phyloP scores from a whole-genome alignment of 2,113 vertebrate genomes.

The Caretta caretta region DNA sequence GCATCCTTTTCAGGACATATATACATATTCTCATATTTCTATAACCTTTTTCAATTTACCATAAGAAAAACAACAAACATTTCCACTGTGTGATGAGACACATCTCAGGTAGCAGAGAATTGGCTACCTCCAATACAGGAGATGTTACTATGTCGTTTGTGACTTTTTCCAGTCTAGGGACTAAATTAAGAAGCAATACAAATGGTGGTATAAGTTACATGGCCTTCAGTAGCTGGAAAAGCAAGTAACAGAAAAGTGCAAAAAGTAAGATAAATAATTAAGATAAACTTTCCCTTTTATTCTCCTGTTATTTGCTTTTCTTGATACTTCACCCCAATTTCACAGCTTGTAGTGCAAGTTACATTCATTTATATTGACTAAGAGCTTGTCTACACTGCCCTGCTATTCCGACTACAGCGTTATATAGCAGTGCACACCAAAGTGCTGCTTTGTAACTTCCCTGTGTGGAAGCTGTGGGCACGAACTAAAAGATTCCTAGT shows the following conservation, averaged over 20 bases:
- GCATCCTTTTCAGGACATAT: neutral
- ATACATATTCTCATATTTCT: neutral
- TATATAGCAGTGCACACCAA: neutral
- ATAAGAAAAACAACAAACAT: neutral
- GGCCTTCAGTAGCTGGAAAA: neutral
- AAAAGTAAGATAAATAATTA: neutral
- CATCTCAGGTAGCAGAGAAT: fast-evolving
- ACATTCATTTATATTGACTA: neutral
- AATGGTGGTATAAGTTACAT: neutral
- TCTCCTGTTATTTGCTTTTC: neutral
- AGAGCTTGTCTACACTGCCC: neutral
- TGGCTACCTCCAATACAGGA: fast-evolving
- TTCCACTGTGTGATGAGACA: neutral
- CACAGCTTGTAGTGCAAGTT: neutral
- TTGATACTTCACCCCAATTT: neutral
- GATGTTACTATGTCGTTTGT: fast-evolving
- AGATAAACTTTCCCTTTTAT: neutral
- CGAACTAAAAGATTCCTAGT: neutral
- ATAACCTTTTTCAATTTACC: neutral
- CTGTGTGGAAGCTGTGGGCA: neutral
- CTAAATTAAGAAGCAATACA: neutral
- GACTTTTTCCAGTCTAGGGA: neutral
- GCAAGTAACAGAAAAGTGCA: neutral
- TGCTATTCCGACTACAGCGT: neutral
- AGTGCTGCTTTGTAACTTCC: neutral